These are phyloP conservation scores for Lasaia peninsularis DNA, from an alignment of 1,140 invertebrate species.

Conservation along the genomic window DNA sequence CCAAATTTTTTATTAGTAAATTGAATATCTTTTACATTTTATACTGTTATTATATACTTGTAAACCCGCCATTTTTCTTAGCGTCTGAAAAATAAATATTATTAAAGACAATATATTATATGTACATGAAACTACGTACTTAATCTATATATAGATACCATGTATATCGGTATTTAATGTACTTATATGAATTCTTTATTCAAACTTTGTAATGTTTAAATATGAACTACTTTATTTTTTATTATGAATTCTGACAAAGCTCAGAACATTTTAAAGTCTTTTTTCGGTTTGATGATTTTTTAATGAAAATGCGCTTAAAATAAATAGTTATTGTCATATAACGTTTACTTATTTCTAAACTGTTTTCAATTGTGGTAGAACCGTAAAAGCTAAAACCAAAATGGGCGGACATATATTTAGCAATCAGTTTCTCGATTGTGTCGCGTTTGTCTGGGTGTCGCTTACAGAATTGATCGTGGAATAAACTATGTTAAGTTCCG, in stretches of 20 bases:
- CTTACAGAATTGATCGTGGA: conserved; percentile 9
- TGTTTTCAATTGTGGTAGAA: neutral
- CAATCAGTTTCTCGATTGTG: conserved; percentile 13
- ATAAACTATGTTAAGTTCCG: conserved; percentile 1
- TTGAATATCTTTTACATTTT: neutral
- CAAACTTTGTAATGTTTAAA: too few species aligned
- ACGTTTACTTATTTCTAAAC: neutral
- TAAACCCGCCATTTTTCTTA: neutral
- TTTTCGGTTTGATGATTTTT: too few species aligned
- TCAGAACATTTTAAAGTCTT: too few species aligned
- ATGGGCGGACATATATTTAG: neutral
- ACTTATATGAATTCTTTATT: too few species aligned
- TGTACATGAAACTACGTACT: too few species aligned
- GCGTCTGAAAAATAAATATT: neutral
- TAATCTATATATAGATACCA: too few species aligned
- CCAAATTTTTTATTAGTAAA: neutral
- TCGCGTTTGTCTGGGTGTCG: conserved; percentile 11
- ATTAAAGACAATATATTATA: too few species aligned
- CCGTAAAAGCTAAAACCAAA: neutral
- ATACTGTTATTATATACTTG: neutral
- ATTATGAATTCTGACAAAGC: too few species aligned
- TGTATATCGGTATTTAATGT: too few species aligned
- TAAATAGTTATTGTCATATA: too few species aligned
- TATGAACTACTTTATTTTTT: too few species aligned
- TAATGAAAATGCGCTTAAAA: too few species aligned